Percentiles rank a stretch among this genome's conserved stretches.
Conservation (phyloP, 2,113 vertebrate genomes). For the Myiagra hebetior region DNA sequence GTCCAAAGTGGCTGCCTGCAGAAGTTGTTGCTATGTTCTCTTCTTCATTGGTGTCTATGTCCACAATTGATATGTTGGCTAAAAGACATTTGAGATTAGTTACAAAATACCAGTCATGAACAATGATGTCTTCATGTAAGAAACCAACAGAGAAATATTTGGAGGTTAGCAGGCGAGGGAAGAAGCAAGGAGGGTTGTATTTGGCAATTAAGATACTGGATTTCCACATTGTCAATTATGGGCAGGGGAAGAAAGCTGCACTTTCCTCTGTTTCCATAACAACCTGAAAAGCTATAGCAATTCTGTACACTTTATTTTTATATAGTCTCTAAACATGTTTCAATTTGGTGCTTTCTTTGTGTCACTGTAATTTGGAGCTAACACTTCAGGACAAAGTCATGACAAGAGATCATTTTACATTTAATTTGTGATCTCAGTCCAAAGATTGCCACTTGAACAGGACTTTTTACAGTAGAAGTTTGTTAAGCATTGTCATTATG, state of each 20-base stretch:
- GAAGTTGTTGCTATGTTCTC: conserved; percentile 81
- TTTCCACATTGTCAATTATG: background rate
- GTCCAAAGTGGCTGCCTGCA: conserved; percentile 86
- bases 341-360: background rate
- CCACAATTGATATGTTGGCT: conserved; percentile 89
- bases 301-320: background rate
- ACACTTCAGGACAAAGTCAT: background rate
- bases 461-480: background rate
- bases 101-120: background rate
- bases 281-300: background rate
- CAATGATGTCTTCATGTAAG: background rate
- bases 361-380: background rate
- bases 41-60: conserved; percentile 83
- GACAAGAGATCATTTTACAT: background rate
- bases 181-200: background rate
- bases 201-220: background rate
- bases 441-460: background rate
- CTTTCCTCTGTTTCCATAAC: conserved; percentile 30
- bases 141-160: background rate
- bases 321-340: background rate
- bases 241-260: background rate
- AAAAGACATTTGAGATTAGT: conserved; percentile 27
- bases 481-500: background rate
- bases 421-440: background rate
- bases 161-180: background rate